Percentiles rank a stretch among this genome's conserved stretches.
Conservation (phyloP, 1,140 invertebrate genomes). For the Pinna nobilis region DNA sequence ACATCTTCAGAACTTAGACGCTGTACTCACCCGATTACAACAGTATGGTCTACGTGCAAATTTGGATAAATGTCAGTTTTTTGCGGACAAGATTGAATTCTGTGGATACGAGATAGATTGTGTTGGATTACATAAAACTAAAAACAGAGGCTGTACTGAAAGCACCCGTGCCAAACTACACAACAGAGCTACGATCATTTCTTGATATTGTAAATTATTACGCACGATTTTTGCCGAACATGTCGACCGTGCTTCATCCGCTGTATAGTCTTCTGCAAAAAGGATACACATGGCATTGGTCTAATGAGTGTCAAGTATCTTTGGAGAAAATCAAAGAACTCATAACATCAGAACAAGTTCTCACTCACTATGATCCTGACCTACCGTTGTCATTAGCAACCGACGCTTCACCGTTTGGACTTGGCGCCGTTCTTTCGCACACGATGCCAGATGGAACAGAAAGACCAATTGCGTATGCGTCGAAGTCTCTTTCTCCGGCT, state of each 20-base stretch:
- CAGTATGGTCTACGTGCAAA: conserved; percentile 3
- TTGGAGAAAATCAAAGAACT: conserved; percentile 30
- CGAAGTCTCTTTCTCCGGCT: conserved; percentile 68
- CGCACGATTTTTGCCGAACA: conserved; percentile 32
- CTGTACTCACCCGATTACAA: not conserved
- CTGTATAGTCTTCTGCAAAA: conserved; percentile 31
- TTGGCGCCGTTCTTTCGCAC: conserved; percentile 76
- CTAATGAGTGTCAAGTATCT: conserved; percentile 32
- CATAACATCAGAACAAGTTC: conserved; percentile 37
- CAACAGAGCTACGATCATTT: no score
- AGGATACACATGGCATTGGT: conserved; percentile 35
- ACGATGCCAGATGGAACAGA: conserved; percentile 65
- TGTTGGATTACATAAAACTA: conserved; percentile 53
- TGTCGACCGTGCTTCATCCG: conserved; percentile 11
- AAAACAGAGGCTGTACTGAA: conserved; percentile 54
- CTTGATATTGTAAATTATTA: no score
- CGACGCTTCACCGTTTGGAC: conserved; percentile 75
- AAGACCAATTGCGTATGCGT: conserved; percentile 74
- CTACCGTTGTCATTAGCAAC: conserved; percentile 66
- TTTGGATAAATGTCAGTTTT: conserved; percentile 17
- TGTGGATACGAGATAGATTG: conserved; percentile 63
- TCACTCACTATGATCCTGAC: conserved; percentile 61
- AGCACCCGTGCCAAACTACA: conserved; percentile 53
- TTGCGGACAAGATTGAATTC: conserved; percentile 9
- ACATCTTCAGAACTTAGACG: not conserved